phyloP scores from a whole-genome alignment of 1,140 invertebrate genomes.

The Bombus pascuorum region DNA sequence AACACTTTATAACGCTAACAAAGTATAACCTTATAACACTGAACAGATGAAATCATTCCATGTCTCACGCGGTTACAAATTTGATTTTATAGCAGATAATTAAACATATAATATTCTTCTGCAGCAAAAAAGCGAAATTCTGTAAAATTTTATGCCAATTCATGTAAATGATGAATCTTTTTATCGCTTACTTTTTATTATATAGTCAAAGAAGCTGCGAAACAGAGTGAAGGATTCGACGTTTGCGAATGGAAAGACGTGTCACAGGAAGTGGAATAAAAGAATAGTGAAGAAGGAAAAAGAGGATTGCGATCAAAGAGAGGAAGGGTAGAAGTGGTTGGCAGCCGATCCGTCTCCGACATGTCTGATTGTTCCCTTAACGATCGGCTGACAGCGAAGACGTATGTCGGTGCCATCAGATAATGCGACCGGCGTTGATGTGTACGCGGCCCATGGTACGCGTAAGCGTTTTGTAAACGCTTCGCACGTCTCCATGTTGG shows the following conservation, averaged over 20 bases:
- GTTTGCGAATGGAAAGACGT: not conserved
- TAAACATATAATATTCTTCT: too few relatives aligned
- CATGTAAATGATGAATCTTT: too few relatives aligned
- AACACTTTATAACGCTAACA: too few relatives aligned
- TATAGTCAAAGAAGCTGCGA: too few relatives aligned
- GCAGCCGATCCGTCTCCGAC: conserved; percentile 45
- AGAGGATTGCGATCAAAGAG: conserved; percentile 9
- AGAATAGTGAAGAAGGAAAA: conserved; percentile 41
- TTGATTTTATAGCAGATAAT: too few relatives aligned
- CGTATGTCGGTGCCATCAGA: conserved; percentile 66
- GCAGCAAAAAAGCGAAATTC: too few relatives aligned
- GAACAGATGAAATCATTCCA: too few relatives aligned
- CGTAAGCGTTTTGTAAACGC: conserved; percentile 60
- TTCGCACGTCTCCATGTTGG: conserved; percentile 46
- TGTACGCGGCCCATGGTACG: conserved; percentile 36
- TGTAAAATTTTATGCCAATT: too few relatives aligned
- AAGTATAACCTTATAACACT: too few relatives aligned
- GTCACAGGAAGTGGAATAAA: not conserved
- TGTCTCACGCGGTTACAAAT: too few relatives aligned
- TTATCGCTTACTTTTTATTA: too few relatives aligned
- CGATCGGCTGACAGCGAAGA: conserved; percentile 68
- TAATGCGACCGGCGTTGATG: conserved; percentile 59
- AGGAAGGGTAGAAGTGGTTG: conserved; percentile 20
- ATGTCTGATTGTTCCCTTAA: conserved; percentile 66
- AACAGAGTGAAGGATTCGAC: not conserved